Evolutionary conservation across 2,888 invertebrate species (phyloP).

Genomic region (Asteroscopus sphinx): DNA sequence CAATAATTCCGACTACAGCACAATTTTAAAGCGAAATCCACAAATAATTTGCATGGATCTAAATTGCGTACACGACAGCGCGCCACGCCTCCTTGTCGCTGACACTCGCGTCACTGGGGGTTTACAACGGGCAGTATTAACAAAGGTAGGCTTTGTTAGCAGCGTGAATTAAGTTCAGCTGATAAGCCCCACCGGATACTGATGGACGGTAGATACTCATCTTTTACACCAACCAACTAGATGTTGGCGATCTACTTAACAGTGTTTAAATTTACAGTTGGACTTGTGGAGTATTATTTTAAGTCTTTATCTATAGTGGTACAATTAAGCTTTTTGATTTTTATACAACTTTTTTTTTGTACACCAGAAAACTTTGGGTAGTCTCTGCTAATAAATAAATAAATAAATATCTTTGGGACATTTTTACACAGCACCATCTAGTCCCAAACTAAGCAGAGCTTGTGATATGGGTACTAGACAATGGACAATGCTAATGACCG

Average conservation of each 20-base stretch:
- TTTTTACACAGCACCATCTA: no score
- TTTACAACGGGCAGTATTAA: conserved; percentile 29
- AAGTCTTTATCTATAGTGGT: no score
- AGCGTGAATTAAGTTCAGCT: conserved; percentile 36
- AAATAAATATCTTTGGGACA: no score
- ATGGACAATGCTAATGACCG: no score
- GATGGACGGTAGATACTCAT: conserved; percentile 39
- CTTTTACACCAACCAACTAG: conserved; percentile 33
- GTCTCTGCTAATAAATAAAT: no score
- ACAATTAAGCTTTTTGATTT: no score
- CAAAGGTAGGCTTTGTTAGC: conserved; percentile 25
- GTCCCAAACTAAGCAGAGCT: no score
- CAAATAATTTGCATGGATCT: conserved; percentile 32
- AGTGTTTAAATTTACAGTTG: conserved; percentile 15
- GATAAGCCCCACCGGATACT: conserved; percentile 44
- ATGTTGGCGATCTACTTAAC: conserved; percentile 24
- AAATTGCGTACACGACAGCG: conserved; percentile 13
- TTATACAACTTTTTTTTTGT: no score
- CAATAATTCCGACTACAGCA: conserved; percentile 14
- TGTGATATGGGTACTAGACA: no score
- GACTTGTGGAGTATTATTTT: no score
- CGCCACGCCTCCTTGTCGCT: conserved; percentile 4
- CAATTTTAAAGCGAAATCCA: conserved; percentile 4
- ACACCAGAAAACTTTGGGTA: no score
- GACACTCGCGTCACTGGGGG: conserved; percentile 8